Percentiles rank a stretch among this genome's conserved stretches.
These are phyloP conservation scores for Ctenopoma multispine DNA, from an alignment of 2,797 vertebrate genomes.

Conservation along the genomic window DNA sequence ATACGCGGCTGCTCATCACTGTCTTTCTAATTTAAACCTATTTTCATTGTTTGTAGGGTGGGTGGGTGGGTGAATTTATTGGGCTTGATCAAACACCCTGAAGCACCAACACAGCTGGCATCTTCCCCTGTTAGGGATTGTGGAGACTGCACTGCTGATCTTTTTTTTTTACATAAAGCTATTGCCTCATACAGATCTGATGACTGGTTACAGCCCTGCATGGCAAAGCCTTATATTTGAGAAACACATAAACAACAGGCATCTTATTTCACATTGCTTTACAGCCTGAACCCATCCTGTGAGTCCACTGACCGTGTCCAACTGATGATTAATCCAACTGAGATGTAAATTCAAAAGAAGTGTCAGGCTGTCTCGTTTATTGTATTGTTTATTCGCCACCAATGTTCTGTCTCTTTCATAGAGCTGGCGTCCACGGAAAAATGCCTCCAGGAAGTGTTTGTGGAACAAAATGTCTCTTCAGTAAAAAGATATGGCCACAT, in stretches of 20 bases:
- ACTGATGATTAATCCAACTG: slow-evolving; percentile 1
- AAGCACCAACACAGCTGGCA: background rate
- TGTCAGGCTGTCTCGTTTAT: slow-evolving; percentile 10
- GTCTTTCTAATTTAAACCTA: background rate
- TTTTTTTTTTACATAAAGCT: background rate
- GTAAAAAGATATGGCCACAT: slow-evolving; percentile 61
- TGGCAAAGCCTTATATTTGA: background rate
- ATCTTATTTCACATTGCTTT: slow-evolving; percentile 15
- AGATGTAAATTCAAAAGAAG: slow-evolving; percentile 23
- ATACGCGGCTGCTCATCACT: slow-evolving; percentile 3
- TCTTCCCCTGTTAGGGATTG: background rate
- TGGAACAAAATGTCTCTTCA: slow-evolving; percentile 28
- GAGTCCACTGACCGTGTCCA: background rate
- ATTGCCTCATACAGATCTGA: background rate
- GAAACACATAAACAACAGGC: background rate
- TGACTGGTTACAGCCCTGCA: background rate
- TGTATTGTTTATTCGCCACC: slow-evolving; percentile 30
- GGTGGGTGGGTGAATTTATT: slow-evolving; percentile 1
- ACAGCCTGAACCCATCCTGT: slow-evolving; percentile 4
- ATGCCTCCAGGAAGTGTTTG: slow-evolving; percentile 27
- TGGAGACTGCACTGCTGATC: background rate
- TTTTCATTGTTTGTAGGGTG: background rate
- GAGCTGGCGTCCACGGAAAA: slow-evolving; percentile 4
- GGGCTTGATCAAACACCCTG: background rate
- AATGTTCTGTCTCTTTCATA: slow-evolving; percentile 9